phyloP scores from a whole-genome alignment of 2,797 vertebrate genomes.

The Spinus olivaceus region DNA sequence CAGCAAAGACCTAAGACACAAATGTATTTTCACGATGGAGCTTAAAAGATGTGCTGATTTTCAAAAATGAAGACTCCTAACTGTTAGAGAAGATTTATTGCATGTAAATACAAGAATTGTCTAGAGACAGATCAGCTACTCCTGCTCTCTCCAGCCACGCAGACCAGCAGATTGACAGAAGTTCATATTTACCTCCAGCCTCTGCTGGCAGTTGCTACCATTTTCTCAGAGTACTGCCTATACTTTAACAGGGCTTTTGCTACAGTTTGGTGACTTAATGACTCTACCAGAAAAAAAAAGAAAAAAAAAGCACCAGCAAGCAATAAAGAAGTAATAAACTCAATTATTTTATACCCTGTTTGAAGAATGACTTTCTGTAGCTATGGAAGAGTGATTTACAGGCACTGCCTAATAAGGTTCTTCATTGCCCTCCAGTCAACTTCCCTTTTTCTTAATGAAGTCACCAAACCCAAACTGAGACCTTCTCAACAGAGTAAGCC shows the following conservation, averaged over 20 bases:
- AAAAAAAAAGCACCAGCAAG: neutral
- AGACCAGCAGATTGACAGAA: neutral
- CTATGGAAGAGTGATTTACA: neutral
- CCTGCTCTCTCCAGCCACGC: neutral
- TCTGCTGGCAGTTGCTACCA: neutral
- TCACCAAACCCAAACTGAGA: neutral
- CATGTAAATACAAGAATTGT: neutral
- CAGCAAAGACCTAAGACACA: neutral
- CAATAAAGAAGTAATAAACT: neutral
- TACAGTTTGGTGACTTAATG: neutral
- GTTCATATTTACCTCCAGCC: neutral
- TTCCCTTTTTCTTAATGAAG: neutral
- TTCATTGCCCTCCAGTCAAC: accelerated
- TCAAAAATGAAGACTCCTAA: neutral
- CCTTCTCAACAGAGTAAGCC: neutral
- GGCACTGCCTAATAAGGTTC: neutral
- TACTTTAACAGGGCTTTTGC: neutral
- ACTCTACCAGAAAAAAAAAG: neutral
- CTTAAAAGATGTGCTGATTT: neutral
- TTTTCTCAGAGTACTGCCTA: neutral
- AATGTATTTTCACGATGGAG: neutral
- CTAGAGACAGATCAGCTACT: neutral
- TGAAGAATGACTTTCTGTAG: neutral
- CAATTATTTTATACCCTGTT: neutral
- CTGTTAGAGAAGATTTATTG: neutral